Evolutionary conservation across 2,797 vertebrate species (phyloP), one percentile per base, ranked within the genome.

Genomic region (Manis crassicaudata): DNA sequence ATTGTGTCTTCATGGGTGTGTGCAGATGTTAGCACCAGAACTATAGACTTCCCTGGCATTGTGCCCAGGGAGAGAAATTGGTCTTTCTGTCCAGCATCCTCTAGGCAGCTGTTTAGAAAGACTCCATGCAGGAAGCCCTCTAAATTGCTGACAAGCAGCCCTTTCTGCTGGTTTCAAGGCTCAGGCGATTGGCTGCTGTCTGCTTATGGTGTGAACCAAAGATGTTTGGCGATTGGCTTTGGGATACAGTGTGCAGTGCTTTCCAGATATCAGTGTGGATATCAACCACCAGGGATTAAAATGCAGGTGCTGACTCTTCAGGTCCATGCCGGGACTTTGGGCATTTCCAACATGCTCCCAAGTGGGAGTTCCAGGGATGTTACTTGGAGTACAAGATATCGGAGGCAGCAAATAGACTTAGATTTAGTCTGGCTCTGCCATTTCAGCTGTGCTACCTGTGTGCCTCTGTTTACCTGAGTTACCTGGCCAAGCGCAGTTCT

Each of bases 31-130:
- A 90, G 37, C 10, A 20, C n/a, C 58, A 73, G 72, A 32, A 16
- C 43, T 20, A 5, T 5, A 50, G 37, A 14, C 54, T 88, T 65
- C 43, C 54, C 27, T 90, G 92, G 58, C 13, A 35, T n/a, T 77
- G 60, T 43, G 54, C 68, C 68, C 56, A 18, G 82, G 62, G 60
- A 43, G 35, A 72, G 35, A 87, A 56, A 20, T 86, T 73, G 37
- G 6, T 73, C 32, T 87, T 94, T 67, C 65, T 89, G 43, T 87
- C 37, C 37, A 56, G 20, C 62, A 77, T 0, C 40, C 29, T 37
- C 2, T 81, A 16, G 43, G 46, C 81, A 84, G 70, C 72, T 88
- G 17, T 95, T 92, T n/a, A n/a, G 86, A 80, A 95, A 84, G 52
- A 32, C 29, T 10, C 29, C 4, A 4, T 10, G 13, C 20, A 73